phyloP scores from a whole-genome alignment of 2,888 invertebrate genomes.

The Tipula unca region DNA sequence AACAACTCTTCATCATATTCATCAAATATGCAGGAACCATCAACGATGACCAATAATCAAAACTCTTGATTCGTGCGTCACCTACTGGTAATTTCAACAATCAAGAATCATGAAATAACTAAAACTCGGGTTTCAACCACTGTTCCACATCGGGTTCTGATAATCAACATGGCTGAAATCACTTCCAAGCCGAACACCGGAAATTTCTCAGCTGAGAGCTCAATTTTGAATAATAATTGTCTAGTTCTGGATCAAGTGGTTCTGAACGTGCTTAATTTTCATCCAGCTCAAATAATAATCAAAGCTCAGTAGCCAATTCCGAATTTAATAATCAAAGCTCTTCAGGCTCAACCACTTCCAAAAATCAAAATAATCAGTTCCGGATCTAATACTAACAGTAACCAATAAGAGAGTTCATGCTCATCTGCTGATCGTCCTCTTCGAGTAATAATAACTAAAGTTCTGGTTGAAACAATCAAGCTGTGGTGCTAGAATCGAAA shows the following conservation, averaged over 20 bases:
- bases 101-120: conserved; percentile 16
- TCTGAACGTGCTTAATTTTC: not conserved
- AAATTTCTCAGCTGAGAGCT: not conserved
- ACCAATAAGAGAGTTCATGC: conserved; percentile 15
- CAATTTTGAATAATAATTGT: not conserved
- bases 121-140: not conserved
- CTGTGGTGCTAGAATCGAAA: not conserved
- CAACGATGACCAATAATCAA: conserved; percentile 25
- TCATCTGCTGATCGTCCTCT: conserved; percentile 22
- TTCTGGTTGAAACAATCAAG: conserved; percentile 20
- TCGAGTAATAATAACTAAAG: not conserved
- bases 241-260: not conserved
- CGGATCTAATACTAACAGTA: conserved; percentile 15
- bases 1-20: conserved; percentile 20
- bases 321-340: conserved; percentile 24
- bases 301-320: conserved; percentile 21
- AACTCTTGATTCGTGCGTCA: conserved; percentile 22
- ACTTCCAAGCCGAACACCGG: not conserved
- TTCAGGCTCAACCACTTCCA: conserved; percentile 22
- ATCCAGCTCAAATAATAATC: conserved; percentile 22
- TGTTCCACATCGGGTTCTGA: conserved; percentile 23
- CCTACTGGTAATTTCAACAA: not conserved
- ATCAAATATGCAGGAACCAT: no score
- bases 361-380: conserved; percentile 23
- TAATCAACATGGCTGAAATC: conserved; percentile 24